phyloP scores from a whole-genome alignment of 2,797 vertebrate species.

The Clamator glandarius region DNA sequence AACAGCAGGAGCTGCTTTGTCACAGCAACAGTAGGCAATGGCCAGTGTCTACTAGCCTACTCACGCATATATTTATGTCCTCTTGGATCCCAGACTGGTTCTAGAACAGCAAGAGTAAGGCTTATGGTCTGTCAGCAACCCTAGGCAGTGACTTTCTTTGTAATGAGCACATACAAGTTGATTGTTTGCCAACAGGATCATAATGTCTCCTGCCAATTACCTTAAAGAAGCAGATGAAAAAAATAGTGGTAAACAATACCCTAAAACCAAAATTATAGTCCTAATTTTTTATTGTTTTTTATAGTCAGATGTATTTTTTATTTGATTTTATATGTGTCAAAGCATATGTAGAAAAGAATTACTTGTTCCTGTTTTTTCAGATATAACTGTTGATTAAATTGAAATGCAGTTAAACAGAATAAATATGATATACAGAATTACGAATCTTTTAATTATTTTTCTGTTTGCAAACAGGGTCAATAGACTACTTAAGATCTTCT shows the following conservation, averaged over 20 bases:
- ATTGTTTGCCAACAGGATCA: not conserved
- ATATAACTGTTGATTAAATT: not conserved
- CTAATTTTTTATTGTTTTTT: not conserved
- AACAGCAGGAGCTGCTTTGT: not conserved
- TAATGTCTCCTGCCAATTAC: not conserved
- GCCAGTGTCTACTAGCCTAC: not conserved
- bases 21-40: not conserved
- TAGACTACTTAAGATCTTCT: not conserved
- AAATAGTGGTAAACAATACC: not conserved
- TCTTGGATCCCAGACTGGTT: not conserved
- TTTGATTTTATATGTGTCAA: not conserved
- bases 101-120: not conserved
- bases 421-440: not conserved
- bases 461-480: not conserved
- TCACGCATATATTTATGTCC: fast-evolving
- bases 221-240: not conserved
- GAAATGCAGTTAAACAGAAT: not conserved
- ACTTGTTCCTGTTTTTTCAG: not conserved
- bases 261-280: not conserved
- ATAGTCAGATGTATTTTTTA: not conserved
- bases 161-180: not conserved
- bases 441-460: not conserved
- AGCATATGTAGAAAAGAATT: not conserved
- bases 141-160: not conserved
- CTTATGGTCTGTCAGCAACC: not conserved